Conservation (phyloP, 2,797 vertebrate species). For the Anabacerthia variegaticeps region DNA sequence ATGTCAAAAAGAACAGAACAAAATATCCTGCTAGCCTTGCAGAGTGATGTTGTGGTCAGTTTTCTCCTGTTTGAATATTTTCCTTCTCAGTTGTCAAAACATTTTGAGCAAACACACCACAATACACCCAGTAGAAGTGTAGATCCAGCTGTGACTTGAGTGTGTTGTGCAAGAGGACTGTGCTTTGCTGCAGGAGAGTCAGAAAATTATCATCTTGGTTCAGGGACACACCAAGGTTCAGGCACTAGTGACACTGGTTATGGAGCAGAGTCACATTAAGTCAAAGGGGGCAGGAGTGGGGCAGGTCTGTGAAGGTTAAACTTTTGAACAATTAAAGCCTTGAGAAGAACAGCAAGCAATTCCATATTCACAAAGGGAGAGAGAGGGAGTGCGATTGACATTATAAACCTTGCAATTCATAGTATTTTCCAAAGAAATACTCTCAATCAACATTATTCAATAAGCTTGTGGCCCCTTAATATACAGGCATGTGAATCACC, state of each 20-base stretch:
- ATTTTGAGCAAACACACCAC: neutral
- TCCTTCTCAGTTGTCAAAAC: neutral
- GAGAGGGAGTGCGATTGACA: neutral
- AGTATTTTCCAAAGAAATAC: neutral
- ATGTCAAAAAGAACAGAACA: neutral
- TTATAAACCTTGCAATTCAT: neutral
- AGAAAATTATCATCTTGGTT: neutral
- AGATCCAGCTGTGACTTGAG: neutral
- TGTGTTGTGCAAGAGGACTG: neutral
- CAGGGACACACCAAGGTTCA: neutral
- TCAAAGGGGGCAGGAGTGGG: neutral
- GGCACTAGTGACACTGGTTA: neutral
- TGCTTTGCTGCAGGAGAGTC: neutral
- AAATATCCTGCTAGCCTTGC: neutral
- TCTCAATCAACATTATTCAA: neutral
- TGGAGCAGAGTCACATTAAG: neutral
- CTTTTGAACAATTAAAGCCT: neutral
- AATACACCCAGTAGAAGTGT: neutral
- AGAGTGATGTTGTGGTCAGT: neutral
- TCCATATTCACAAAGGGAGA: neutral
- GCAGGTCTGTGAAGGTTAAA: rapidly evolving
- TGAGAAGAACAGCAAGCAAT: neutral
- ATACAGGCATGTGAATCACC: neutral
- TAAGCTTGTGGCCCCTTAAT: neutral
- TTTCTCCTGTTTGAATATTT: neutral